phyloP scores from a whole-genome alignment of 2,113 vertebrate species.

The Ailurus styani region DNA sequence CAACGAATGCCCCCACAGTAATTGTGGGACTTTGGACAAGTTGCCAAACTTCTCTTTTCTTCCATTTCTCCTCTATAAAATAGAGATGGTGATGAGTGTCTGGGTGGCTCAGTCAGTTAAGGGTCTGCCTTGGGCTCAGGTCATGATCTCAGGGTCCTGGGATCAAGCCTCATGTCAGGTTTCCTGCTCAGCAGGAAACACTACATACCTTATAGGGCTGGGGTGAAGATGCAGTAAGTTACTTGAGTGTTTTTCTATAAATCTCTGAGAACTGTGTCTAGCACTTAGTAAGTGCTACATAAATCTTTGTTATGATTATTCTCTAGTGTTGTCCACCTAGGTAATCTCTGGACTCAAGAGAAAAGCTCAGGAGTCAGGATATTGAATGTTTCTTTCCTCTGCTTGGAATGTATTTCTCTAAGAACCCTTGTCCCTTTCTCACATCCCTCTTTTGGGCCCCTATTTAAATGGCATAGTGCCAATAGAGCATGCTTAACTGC shows the following conservation, averaged over 20 bases:
- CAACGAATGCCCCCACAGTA: background rate
- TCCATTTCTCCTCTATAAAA: background rate
- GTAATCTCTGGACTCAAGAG: background rate
- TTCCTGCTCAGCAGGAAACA: background rate
- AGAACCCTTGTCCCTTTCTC: background rate
- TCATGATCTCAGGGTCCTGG: background rate
- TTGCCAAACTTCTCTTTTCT: background rate
- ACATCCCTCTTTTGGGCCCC: accelerated
- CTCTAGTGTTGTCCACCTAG: background rate
- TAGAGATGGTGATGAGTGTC: background rate
- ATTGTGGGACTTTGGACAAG: background rate
- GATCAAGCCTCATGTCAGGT: background rate
- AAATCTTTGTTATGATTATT: background rate
- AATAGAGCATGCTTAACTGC: background rate
- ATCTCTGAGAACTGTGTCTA: background rate
- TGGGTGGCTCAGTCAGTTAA: background rate
- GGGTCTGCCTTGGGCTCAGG: background rate
- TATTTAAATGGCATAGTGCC: background rate
- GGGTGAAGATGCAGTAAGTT: background rate
- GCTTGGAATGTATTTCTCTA: background rate
- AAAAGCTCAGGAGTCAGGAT: background rate
- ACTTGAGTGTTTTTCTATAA: background rate
- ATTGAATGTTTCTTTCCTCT: background rate
- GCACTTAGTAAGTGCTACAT: background rate
- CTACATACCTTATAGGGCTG: background rate